Evolutionary conservation across 2,113 vertebrate species (phyloP).

Genomic region (Phyllostomus hastatus): DNA sequence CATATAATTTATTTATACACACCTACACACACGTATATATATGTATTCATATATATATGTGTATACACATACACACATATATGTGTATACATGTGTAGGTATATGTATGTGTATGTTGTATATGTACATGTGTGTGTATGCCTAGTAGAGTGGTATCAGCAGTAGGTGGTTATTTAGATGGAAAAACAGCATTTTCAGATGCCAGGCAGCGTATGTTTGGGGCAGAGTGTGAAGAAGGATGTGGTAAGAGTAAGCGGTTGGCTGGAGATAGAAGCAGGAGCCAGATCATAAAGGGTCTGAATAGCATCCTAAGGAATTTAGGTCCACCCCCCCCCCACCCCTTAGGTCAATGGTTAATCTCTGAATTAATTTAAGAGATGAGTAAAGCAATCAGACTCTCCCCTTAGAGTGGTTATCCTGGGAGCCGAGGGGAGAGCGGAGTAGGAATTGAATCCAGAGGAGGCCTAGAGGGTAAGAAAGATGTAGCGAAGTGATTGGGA

Average conservation of each 20-base stretch:
- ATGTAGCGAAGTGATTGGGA: not conserved
- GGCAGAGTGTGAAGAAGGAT: not conserved
- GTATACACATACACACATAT: too few relatives aligned
- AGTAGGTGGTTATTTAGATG: not conserved
- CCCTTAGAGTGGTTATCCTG: not conserved
- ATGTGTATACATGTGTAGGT: too few relatives aligned
- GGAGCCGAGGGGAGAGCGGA: not conserved
- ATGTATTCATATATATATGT: too few relatives aligned
- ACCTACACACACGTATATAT: too few relatives aligned
- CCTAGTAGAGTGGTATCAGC: not conserved
- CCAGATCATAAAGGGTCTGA: not conserved
- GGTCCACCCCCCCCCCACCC: not conserved
- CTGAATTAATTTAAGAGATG: conserved; percentile 13
- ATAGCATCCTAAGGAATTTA: conserved; percentile 11
- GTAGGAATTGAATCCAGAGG: not conserved
- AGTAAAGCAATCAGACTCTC: not conserved
- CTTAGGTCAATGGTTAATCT: not conserved
- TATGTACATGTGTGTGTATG: too few relatives aligned
- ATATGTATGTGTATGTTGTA: too few relatives aligned
- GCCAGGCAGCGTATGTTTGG: not conserved
- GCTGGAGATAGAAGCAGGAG: not conserved
- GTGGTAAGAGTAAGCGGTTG: not conserved
- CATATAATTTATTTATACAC: too few relatives aligned
- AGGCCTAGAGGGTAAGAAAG: not conserved
- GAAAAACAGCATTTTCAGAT: not conserved